phyloP scores from a whole-genome alignment of 37 sponge, comb jelly and placozoan genomes.

The Tethya wilhelma region DNA sequence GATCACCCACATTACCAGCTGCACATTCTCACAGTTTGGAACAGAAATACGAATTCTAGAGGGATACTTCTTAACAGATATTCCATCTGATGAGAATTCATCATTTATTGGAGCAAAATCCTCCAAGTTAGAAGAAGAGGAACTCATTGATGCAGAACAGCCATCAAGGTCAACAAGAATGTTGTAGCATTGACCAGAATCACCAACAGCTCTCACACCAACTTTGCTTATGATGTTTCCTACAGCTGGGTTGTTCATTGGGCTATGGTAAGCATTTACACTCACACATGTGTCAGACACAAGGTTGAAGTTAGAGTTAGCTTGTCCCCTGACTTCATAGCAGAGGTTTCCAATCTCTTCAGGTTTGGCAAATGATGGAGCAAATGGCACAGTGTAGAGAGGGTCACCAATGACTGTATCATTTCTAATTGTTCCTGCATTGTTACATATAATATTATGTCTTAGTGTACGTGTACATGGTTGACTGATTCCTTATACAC shows the following conservation, averaged over 20 bases:
- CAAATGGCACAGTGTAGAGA: conserved; percentile 50
- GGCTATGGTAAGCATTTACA: conserved; percentile 60
- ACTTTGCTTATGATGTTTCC: conserved; percentile 61
- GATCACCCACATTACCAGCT: conserved; percentile 75
- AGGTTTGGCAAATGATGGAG: not conserved
- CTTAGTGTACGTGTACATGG: too few relatives aligned
- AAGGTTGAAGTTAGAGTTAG: conserved; percentile 44
- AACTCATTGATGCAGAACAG: conserved; percentile 24
- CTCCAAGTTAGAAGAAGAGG: not conserved
- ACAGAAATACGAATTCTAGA: conserved; percentile 55
- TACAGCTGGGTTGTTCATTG: not conserved
- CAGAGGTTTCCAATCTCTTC: conserved; percentile 32
- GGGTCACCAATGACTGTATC: conserved; percentile 70
- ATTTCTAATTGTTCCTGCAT: conserved; percentile 22
- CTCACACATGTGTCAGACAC: conserved; percentile 68
- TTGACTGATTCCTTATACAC: too few relatives aligned
- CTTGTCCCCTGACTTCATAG: conserved; percentile 64
- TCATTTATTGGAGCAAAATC: not conserved
- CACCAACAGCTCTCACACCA: conserved; percentile 47
- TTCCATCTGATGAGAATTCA: not conserved
- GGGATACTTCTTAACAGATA: not conserved
- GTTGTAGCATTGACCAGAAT: conserved; percentile 15
- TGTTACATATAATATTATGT: not conserved
- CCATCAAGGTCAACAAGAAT: conserved; percentile 54
- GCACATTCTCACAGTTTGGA: conserved; percentile 67